These are phyloP conservation scores for Macroglossus sobrinus DNA, from an alignment of 2,113 vertebrate species.

Conservation along the genomic window DNA sequence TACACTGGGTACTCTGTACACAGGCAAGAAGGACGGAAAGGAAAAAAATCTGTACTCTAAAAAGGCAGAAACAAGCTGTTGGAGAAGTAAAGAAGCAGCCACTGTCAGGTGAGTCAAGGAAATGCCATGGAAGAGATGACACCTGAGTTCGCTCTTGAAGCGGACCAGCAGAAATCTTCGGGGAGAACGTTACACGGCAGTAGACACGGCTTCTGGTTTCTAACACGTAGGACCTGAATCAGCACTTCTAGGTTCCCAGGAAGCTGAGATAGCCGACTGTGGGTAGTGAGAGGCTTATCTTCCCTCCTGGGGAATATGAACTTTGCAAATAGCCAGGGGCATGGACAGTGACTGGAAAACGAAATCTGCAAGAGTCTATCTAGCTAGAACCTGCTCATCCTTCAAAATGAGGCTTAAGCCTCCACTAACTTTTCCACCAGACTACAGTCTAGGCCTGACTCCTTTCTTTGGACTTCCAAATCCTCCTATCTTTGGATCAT, in stretches of 20 bases:
- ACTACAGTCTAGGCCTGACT: not conserved
- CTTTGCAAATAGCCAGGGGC: not conserved
- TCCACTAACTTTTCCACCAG: not conserved
- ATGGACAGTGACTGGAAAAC: not conserved
- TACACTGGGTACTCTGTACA: not conserved
- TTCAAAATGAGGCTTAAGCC: not conserved
- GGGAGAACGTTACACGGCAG: not conserved
- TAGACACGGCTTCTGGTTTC: not conserved
- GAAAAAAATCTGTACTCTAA: not conserved
- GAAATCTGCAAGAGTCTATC: not conserved
- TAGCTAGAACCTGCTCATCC: not conserved
- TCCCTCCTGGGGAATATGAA: not conserved
- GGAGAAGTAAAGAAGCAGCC: not conserved
- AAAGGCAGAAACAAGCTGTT: not conserved
- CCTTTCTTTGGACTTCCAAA: not conserved
- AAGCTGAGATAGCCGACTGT: not conserved
- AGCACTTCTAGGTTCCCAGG: not conserved
- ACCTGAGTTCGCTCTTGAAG: not conserved
- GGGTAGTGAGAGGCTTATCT: not conserved
- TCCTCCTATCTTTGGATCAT: not conserved
- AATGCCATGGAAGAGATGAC: not conserved
- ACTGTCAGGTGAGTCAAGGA: not conserved
- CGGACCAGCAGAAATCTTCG: not conserved
- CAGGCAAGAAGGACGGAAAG: not conserved
- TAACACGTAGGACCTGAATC: not conserved